These are phyloP conservation scores for Plutomurus gul DNA, from an alignment of 1,140 invertebrate genomes.

Conservation along the genomic window DNA sequence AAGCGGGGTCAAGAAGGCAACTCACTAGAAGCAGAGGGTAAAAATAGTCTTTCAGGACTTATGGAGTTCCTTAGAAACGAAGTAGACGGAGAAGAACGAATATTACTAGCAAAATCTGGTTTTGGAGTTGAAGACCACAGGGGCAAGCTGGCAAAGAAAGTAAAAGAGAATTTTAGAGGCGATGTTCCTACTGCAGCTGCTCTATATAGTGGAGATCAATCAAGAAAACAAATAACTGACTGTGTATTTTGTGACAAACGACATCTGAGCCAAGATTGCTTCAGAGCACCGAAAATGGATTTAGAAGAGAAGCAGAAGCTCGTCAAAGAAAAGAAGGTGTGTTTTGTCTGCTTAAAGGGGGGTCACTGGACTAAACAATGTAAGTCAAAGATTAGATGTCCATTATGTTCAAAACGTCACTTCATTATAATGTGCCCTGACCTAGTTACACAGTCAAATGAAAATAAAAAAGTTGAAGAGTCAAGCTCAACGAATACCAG, in stretches of 20 bases:
- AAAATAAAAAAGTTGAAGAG: too few species aligned
- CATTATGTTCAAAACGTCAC: not conserved
- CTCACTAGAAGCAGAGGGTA: not conserved
- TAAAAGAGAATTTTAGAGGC: too few species aligned
- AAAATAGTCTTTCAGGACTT: not conserved
- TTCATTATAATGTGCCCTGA: not conserved
- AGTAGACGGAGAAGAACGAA: constrained; percentile 3
- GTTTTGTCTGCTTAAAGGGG: not conserved
- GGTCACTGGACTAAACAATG: not conserved
- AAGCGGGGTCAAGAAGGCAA: not conserved
- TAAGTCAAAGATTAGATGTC: not conserved
- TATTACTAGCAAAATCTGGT: constrained; percentile 48
- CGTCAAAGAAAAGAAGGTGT: not conserved
- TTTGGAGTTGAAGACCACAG: too few species aligned
- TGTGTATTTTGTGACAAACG: not conserved
- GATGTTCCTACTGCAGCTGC: too few species aligned
- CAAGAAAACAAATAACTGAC: not conserved
- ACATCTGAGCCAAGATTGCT: not conserved
- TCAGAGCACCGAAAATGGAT: not conserved
- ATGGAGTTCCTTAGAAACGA: not conserved
- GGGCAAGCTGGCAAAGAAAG: too few species aligned
- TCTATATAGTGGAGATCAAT: too few species aligned
- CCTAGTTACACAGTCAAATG: not conserved
- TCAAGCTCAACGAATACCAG: not conserved
- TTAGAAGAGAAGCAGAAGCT: not conserved